Conservation (phyloP, 2,113 vertebrate genomes). For the Pseudorasbora parva region DNA sequence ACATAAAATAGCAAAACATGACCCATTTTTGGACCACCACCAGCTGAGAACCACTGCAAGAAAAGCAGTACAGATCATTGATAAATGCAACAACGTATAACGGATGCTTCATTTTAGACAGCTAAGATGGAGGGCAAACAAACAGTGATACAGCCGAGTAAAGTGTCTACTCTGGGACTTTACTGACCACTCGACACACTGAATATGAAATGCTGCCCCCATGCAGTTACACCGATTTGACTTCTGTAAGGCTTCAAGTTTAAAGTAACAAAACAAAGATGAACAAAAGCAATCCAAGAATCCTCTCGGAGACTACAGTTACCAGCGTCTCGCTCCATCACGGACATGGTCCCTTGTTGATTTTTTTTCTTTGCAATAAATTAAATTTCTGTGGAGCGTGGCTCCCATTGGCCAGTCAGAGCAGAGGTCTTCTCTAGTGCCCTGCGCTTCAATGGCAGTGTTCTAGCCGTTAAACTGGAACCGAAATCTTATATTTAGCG, state of each 20-base stretch:
- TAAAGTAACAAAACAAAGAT: conserved; percentile 53
- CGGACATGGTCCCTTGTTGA: conserved; percentile 44
- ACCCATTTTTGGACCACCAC: neutral
- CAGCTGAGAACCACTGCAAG: conserved; percentile 27
- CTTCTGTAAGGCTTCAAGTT: conserved; percentile 72
- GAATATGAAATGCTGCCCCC: conserved; percentile 68
- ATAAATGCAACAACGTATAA: conserved; percentile 7
- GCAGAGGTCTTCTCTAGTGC: conserved; percentile 7
- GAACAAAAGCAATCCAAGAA: conserved; percentile 19
- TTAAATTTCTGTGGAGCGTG: neutral
- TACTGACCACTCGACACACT: conserved; percentile 19
- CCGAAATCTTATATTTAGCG: conserved; percentile 38
- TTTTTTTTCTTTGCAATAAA: conserved; percentile 5
- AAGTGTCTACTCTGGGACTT: conserved; percentile 52
- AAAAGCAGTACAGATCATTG: neutral
- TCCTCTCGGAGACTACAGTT: conserved; percentile 54
- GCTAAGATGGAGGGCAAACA: neutral
- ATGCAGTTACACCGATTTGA: conserved; percentile 69
- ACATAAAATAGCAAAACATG: neutral
- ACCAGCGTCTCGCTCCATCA: conserved; percentile 27
- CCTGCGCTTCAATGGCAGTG: conserved; percentile 66
- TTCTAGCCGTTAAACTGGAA: conserved; percentile 72
- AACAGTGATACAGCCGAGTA: neutral
- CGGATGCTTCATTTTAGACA: neutral
- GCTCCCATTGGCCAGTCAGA: neutral